Conservation (phyloP, 1,140 invertebrate genomes). For the Phthorimaea operculella region DNA sequence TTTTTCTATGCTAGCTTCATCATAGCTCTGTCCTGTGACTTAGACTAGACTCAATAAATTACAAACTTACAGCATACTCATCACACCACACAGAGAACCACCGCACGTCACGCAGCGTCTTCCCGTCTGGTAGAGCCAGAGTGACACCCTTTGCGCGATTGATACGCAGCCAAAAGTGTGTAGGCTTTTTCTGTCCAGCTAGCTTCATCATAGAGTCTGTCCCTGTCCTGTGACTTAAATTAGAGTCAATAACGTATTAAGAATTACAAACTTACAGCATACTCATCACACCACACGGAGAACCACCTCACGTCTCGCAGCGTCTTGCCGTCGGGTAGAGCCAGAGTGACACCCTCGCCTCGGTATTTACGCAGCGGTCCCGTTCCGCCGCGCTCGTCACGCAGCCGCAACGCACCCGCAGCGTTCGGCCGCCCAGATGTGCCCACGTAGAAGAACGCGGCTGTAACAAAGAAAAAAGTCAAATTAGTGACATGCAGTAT, state of each 20-base stretch:
- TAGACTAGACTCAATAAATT: too few relatives aligned
- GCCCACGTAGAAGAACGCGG: conserved; percentile 89
- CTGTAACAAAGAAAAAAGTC: conserved; percentile 56
- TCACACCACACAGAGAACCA: conserved; percentile 94
- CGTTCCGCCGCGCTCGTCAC: conserved; percentile 82
- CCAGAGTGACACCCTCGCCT: conserved; percentile 83
- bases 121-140: conserved; percentile 86
- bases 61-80: conserved; percentile 84
- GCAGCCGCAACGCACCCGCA: conserved; percentile 77
- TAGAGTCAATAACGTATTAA: too few relatives aligned
- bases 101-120: conserved; percentile 81
- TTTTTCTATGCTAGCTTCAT: too few relatives aligned
- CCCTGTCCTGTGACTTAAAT: too few relatives aligned
- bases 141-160: conserved; percentile 86
- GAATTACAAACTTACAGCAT: conserved; percentile 39
- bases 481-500: too few relatives aligned
- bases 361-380: conserved; percentile 79
- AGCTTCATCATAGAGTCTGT: too few relatives aligned
- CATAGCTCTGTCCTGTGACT: too few relatives aligned
- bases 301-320: conserved; percentile 87
- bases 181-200: too few relatives aligned
- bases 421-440: conserved; percentile 71
- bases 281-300: conserved; percentile 91
- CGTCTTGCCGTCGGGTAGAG: conserved; percentile 87
- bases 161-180: too few relatives aligned